Percentiles rank a stretch among this genome's conserved stretches.
Conservation (phyloP, 2,888 invertebrate species). For the Melangyna quadrimaculata region DNA sequence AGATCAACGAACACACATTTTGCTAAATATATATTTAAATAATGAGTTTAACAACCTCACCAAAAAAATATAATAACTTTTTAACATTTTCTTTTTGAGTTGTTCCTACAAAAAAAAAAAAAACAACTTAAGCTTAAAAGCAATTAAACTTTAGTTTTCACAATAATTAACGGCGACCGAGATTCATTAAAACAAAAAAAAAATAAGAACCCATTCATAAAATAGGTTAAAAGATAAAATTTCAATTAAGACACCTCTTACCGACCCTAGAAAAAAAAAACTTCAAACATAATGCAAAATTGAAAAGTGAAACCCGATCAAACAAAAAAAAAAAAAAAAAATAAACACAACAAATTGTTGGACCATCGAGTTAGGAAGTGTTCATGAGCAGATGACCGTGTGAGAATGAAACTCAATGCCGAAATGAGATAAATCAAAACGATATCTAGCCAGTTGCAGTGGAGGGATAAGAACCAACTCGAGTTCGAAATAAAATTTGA, state of each 20-base stretch:
- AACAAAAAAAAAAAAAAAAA: not conserved
- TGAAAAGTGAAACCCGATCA: slow-evolving; percentile 64
- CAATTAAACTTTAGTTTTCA: slow-evolving; percentile 8
- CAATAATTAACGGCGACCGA: not conserved
- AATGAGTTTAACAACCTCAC: slow-evolving; percentile 38
- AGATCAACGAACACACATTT: slow-evolving; percentile 36
- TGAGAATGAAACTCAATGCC: slow-evolving; percentile 57
- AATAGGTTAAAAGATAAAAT: slow-evolving; percentile 47
- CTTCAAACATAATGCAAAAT: slow-evolving; percentile 22
- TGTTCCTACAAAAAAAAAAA: not conserved
- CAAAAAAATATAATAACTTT: not conserved
- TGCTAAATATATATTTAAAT: not conserved
- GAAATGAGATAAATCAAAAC: slow-evolving; percentile 19
- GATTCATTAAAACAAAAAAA: not conserved
- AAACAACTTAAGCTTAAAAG: slow-evolving; percentile 1
- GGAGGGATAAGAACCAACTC: too few relatives aligned
- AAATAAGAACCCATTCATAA: not conserved
- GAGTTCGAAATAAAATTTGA: too few relatives aligned
- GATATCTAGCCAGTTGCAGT: too few relatives aligned
- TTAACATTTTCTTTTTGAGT: not conserved
- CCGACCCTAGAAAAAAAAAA: not conserved
- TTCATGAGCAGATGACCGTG: not conserved
- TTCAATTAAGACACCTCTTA: slow-evolving; percentile 21
- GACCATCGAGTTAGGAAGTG: not conserved
- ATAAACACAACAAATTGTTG: not conserved